Evolutionary conservation across 2,797 vertebrate genomes (phyloP).

Genomic region (Myotis findleyi): DNA sequence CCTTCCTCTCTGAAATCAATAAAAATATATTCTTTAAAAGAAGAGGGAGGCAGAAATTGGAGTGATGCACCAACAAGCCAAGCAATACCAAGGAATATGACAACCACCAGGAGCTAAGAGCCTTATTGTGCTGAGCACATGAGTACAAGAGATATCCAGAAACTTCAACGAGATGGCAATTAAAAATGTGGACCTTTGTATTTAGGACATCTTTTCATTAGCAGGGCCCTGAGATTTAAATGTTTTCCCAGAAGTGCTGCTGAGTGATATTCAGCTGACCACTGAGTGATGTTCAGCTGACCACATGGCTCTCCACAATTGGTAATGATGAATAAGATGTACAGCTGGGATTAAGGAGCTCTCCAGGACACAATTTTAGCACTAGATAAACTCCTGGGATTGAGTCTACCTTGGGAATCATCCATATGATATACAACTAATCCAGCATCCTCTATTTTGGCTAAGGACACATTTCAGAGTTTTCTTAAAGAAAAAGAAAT

Average conservation of each 20-base stretch:
- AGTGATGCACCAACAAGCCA: background rate
- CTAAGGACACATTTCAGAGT: conserved; percentile 8
- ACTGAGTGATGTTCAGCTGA: background rate
- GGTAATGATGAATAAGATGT: background rate
- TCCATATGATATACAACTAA: background rate
- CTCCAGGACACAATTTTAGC: background rate
- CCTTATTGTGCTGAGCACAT: background rate
- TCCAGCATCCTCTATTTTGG: background rate
- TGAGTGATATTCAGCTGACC: background rate
- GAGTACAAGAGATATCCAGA: background rate
- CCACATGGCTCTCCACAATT: background rate
- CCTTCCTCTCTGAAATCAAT: too few relatives aligned
- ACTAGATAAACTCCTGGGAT: background rate
- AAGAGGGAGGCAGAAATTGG: background rate
- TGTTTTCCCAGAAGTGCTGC: conserved; percentile 45
- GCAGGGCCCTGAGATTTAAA: background rate
- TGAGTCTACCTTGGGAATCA: background rate
- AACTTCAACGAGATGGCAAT: background rate
- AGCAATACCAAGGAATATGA: background rate
- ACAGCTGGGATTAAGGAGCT: background rate
- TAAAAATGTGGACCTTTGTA: background rate
- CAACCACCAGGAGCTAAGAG: background rate
- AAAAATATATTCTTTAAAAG: too few relatives aligned
- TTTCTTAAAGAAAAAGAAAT: background rate
- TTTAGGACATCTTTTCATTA: background rate